Evolutionary conservation across 2,797 vertebrate genomes (phyloP).

Genomic region (Etheostoma nigrum): DNA sequence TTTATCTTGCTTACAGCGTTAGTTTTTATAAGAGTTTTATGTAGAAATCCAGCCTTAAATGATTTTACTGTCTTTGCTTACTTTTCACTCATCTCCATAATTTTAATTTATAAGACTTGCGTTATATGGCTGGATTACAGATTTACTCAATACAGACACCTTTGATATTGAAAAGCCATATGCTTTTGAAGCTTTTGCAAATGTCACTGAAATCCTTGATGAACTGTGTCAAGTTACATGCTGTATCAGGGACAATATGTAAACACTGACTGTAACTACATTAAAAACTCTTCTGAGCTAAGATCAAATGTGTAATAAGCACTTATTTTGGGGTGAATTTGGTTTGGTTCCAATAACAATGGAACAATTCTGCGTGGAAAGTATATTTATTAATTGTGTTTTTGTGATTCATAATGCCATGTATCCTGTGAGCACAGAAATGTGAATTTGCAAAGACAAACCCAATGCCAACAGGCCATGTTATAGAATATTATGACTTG

Average conservation of each 20-base stretch:
- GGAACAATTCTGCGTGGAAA: background rate
- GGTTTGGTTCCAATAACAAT: background rate
- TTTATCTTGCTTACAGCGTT: slow-evolving; percentile 25
- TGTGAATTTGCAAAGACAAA: slow-evolving; percentile 20
- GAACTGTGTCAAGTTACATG: background rate
- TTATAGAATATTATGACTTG: background rate
- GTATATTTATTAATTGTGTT: slow-evolving; percentile 28
- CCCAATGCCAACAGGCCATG: background rate
- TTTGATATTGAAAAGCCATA: slow-evolving; percentile 37
- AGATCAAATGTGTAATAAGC: slow-evolving; percentile 3
- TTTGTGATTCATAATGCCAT: background rate
- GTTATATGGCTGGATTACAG: slow-evolving; percentile 20
- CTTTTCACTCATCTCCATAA: slow-evolving; percentile 26
- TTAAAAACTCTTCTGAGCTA: background rate
- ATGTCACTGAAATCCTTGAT: slow-evolving; percentile 16
- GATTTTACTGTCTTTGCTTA: slow-evolving; percentile 16
- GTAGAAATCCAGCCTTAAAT: slow-evolving; percentile 70
- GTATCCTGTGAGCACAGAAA: slow-evolving; percentile 6
- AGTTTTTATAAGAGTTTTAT: slow-evolving; percentile 19
- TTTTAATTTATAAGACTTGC: background rate
- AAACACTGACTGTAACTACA: slow-evolving; percentile 44
- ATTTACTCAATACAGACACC: background rate
- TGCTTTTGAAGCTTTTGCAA: background rate
- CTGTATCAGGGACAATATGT: slow-evolving; percentile 11
- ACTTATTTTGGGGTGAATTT: background rate